Evolutionary conservation across 2,888 invertebrate genomes (phyloP).

Genomic region (Rosalia funebris): DNA sequence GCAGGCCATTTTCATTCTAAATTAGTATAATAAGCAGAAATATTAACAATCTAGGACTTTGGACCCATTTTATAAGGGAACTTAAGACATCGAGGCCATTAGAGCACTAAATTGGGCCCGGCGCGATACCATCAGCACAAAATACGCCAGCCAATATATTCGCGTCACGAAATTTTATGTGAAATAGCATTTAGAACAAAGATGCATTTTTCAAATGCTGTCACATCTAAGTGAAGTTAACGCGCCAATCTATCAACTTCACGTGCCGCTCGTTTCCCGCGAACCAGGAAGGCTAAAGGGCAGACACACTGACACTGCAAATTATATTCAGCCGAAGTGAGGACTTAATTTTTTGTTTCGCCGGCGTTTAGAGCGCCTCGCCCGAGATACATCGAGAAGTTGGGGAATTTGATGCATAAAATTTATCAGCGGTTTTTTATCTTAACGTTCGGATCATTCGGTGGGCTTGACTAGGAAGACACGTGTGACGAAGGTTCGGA

Average conservation of each 20-base stretch:
- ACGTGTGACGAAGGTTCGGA: too few species aligned
- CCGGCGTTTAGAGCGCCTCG: not conserved
- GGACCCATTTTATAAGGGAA: too few species aligned
- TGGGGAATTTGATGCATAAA: not conserved
- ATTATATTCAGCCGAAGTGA: slow-evolving; percentile 32
- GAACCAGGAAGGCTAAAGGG: slow-evolving; percentile 26
- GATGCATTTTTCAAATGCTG: slow-evolving; percentile 49
- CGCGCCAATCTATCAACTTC: slow-evolving; percentile 54
- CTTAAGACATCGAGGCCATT: too few species aligned
- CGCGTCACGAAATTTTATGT: slow-evolving; percentile 38
- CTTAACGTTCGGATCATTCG: too few species aligned
- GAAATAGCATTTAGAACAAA: slow-evolving; percentile 45
- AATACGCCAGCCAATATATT: slow-evolving; percentile 42
- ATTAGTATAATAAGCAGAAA: too few species aligned
- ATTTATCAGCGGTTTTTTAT: not conserved
- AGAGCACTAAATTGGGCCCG: too few species aligned
- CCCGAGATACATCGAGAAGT: not conserved
- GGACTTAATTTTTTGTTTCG: slow-evolving; percentile 21
- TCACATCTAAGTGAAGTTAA: slow-evolving; percentile 50
- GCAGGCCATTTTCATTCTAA: too few species aligned
- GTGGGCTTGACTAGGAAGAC: too few species aligned
- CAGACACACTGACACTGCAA: slow-evolving; percentile 31
- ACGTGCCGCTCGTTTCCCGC: slow-evolving; percentile 40
- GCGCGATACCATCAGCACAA: slow-evolving; percentile 38
- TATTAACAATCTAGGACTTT: too few species aligned